These are phyloP conservation scores for Pherbina coryleti DNA, from an alignment of 2,888 invertebrate species.

Conservation along the genomic window DNA sequence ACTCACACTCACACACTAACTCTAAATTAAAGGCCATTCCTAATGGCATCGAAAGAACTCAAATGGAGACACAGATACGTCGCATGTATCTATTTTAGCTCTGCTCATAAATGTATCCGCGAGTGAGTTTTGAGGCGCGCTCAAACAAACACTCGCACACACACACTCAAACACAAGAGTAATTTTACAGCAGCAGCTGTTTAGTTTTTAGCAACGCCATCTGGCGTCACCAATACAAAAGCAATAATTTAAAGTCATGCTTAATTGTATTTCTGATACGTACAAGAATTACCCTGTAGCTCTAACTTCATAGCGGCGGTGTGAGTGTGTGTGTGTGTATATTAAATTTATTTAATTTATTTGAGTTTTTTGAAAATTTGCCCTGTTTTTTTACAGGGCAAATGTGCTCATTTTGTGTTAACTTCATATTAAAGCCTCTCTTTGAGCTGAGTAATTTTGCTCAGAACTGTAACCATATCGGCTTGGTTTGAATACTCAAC, in stretches of 20 bases:
- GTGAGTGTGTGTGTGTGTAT: neutral
- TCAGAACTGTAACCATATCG: too few species aligned
- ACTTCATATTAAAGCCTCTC: too few species aligned
- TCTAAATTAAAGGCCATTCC: neutral
- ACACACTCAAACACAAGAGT: neutral
- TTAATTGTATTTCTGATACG: neutral
- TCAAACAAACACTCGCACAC: neutral
- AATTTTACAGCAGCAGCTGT: constrained; percentile 12
- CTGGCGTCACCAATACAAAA: neutral
- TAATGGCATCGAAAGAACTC: neutral
- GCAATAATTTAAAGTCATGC: neutral
- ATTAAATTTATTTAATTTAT: neutral
- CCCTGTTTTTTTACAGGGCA: too few species aligned
- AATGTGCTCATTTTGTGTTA: too few species aligned
- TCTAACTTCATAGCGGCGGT: neutral
- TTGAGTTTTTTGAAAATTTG: neutral
- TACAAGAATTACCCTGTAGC: neutral
- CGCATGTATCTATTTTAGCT: neutral
- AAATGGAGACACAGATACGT: too few species aligned
- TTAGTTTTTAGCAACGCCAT: constrained; percentile 1
- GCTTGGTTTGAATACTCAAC: too few species aligned
- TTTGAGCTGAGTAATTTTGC: too few species aligned
- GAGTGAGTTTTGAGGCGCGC: neutral
- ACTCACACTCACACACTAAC: neutral
- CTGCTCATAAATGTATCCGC: neutral